Percentiles rank a stretch among this genome's conserved stretches.
These are phyloP conservation scores for Cochlearius cochlearius DNA, from an alignment of 2,113 vertebrate genomes.

Conservation along the genomic window DNA sequence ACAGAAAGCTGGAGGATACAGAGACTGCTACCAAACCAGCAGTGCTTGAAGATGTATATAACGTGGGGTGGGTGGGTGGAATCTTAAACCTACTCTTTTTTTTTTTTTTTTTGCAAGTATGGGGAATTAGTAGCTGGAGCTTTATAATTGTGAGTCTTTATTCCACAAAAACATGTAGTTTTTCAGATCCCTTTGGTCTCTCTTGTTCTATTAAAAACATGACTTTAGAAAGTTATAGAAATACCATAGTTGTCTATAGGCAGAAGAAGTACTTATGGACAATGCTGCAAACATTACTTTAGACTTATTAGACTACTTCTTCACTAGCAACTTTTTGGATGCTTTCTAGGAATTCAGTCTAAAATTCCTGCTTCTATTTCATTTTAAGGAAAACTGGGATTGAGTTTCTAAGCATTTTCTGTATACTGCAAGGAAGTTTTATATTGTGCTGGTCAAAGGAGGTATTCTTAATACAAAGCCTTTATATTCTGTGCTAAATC, in stretches of 20 bases:
- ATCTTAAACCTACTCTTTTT: background rate
- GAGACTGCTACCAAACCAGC: background rate
- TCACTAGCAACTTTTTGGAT: background rate
- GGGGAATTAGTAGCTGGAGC: background rate
- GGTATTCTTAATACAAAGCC: background rate
- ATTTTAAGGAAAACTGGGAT: background rate
- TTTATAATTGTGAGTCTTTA: background rate
- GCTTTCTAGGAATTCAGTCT: background rate
- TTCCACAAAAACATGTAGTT: background rate
- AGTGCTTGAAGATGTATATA: background rate
- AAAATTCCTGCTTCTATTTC: background rate
- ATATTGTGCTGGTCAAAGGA: background rate
- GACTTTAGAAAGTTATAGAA: background rate
- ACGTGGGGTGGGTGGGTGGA: fast-evolving
- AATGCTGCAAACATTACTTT: background rate
- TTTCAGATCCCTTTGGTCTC: background rate
- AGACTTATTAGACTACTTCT: background rate
- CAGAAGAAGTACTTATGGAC: background rate
- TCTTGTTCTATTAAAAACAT: background rate
- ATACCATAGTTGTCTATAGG: background rate
- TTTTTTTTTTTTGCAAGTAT: background rate
- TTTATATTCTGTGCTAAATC: background rate
- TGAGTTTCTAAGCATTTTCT: background rate
- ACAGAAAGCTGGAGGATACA: background rate
- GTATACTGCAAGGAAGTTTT: background rate